Percentiles rank a stretch among this genome's conserved stretches.
phyloP scores from a whole-genome alignment of 92 coral and sea anemone genomes.

The Parazoanthus darwini region DNA sequence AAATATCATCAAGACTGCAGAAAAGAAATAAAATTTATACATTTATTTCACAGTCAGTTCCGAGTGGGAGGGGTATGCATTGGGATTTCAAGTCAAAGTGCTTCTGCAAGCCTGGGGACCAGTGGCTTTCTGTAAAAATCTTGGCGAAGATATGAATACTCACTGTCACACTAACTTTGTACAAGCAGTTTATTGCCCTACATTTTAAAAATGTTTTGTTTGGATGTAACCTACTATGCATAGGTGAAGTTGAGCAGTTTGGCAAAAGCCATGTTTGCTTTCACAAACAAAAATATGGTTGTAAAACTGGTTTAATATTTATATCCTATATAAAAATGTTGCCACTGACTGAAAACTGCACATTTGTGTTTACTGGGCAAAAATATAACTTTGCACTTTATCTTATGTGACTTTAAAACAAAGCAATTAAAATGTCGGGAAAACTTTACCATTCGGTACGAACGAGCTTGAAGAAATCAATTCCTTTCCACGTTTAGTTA shows the following conservation, averaged over 20 bases:
- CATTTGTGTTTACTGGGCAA: slow-evolving; percentile 31
- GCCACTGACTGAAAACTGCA: slow-evolving; percentile 25
- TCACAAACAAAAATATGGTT: slow-evolving; percentile 24
- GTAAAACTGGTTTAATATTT: slow-evolving; percentile 8
- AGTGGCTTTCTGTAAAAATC: slow-evolving; percentile 27
- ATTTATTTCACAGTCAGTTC: slow-evolving; percentile 28
- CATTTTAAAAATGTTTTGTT: slow-evolving; percentile 25
- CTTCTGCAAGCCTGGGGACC: slow-evolving; percentile 28
- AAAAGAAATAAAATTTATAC: slow-evolving; percentile 33
- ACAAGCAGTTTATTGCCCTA: slow-evolving; percentile 29
- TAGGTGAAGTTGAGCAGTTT: slow-evolving; percentile 28
- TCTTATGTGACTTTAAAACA: slow-evolving; percentile 19
- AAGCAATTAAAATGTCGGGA: slow-evolving; percentile 16
- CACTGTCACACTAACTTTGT: slow-evolving; percentile 18
- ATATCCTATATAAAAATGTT: slow-evolving; percentile 31
- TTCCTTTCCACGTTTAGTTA: no score
- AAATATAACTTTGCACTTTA: slow-evolving; percentile 27
- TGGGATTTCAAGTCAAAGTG: slow-evolving; percentile 30
- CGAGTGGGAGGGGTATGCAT: slow-evolving; percentile 27
- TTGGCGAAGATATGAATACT: slow-evolving; percentile 20
- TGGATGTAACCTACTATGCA: slow-evolving; percentile 22
- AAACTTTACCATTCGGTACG: slow-evolving; percentile 44
- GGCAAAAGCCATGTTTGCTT: slow-evolving; percentile 26
- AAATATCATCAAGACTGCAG: slow-evolving; percentile 54
- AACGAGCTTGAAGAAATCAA: no score